phyloP scores from a whole-genome alignment of 2,113 vertebrate species.

The Lonchura striata region DNA sequence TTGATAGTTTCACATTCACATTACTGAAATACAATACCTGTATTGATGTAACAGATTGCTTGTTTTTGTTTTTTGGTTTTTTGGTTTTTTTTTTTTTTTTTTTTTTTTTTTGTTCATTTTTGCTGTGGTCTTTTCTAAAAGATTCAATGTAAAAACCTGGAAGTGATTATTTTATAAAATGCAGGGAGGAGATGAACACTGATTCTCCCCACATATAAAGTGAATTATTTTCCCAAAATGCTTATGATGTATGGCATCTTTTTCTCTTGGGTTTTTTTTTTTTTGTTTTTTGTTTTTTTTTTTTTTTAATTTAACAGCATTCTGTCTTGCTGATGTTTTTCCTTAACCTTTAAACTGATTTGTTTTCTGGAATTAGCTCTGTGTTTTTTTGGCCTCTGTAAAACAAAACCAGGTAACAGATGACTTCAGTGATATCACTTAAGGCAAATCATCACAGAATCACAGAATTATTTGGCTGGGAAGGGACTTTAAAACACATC shows the following conservation, averaged over 20 bases:
- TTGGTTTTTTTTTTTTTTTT: not conserved
- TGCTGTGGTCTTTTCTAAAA: not conserved
- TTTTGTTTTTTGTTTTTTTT: not conserved
- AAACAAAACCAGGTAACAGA: not conserved
- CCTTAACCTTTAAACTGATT: not conserved
- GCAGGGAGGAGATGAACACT: not conserved
- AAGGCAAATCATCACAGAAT: not conserved
- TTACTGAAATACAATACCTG: not conserved
- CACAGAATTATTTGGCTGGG: not conserved
- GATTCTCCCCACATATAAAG: not conserved
- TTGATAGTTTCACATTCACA: not conserved
- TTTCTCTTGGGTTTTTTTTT: not conserved
- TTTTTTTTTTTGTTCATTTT: not conserved
- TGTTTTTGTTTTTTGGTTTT: not conserved
- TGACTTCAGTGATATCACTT: not conserved
- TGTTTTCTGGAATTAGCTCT: not conserved
- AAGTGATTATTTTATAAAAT: not conserved
- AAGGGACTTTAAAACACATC: not conserved
- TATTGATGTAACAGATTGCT: not conserved
- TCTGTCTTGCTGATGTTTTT: not conserved
- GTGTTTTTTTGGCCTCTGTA: not conserved
- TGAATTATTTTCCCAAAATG: not conserved
- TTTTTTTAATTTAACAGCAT: not conserved
- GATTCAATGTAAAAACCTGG: not conserved
- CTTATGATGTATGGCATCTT: not conserved